Evolutionary conservation across 2,888 invertebrate species (phyloP).

Genomic region (Dasypogon diadema): DNA sequence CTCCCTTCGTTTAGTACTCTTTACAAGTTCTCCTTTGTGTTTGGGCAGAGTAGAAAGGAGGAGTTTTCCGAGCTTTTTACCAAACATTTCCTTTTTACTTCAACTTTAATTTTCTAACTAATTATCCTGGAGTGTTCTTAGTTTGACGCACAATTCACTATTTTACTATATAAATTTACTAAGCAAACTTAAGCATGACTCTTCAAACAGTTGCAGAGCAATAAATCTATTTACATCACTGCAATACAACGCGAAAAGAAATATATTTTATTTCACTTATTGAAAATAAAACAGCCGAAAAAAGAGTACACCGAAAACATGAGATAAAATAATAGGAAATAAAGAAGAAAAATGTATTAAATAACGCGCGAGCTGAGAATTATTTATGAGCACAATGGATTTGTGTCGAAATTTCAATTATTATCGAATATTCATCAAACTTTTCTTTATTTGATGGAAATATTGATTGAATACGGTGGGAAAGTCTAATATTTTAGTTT

Average conservation of each 20-base stretch:
- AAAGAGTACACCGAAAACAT: not conserved
- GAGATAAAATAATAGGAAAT: not conserved
- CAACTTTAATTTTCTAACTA: constrained; percentile 22
- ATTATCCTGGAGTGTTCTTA: not conserved
- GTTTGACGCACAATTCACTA: not conserved
- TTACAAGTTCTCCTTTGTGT: constrained; percentile 30
- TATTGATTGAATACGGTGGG: not conserved
- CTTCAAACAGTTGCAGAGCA: not conserved
- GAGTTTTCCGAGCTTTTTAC: constrained; percentile 40
- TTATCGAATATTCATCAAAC: not conserved
- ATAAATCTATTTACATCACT: not conserved
- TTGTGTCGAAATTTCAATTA: not conserved
- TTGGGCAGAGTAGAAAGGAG: constrained; percentile 31
- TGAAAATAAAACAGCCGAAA: not conserved
- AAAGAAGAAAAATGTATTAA: not conserved
- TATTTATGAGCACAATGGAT: not conserved
- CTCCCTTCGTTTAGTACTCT: constrained; percentile 34
- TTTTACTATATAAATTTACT: not conserved
- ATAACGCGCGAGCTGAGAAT: not conserved
- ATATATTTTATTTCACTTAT: not conserved
- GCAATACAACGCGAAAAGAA: not conserved
- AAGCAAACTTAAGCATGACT: not conserved
- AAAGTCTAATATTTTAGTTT: constrained; percentile 18
- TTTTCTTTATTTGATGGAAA: not conserved
- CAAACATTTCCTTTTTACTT: constrained; percentile 20